phyloP scores from a whole-genome alignment of 1,140 invertebrate species.

The Drosophila dunni region DNA sequence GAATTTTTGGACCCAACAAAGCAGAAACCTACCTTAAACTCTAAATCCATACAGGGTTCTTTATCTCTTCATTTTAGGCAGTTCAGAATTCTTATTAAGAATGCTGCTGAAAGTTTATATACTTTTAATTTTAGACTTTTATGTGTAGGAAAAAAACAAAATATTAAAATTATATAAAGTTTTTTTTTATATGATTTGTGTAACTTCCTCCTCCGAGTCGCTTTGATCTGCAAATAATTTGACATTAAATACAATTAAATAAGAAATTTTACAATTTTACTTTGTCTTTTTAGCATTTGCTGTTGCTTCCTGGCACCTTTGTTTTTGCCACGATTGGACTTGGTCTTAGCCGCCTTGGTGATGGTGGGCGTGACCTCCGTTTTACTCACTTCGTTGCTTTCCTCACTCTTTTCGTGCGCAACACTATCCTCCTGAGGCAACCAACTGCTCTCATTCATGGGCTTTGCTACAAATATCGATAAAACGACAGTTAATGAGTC shows the following conservation, averaged over 20 bases:
- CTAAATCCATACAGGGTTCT: too few relatives aligned
- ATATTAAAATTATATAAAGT: not conserved
- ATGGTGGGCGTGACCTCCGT: not conserved
- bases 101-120: not conserved
- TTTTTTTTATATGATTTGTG: conserved; percentile 42
- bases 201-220: conserved; percentile 68
- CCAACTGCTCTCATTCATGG: conserved; percentile 45
- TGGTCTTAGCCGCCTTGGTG: conserved; percentile 29
- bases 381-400: not conserved
- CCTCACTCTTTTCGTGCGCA: not conserved
- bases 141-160: too few relatives aligned
- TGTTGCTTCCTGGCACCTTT: conserved; percentile 46
- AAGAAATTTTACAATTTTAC: conserved; percentile 2
- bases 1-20: too few relatives aligned
- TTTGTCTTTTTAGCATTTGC: conserved; percentile 1
- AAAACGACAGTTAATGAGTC: not conserved
- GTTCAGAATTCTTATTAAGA: too few relatives aligned
- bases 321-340: conserved; percentile 33
- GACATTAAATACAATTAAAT: not conserved
- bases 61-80: too few relatives aligned
- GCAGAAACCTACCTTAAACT: too few relatives aligned
- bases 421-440: conserved; percentile 37
- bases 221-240: conserved; percentile 56
- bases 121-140: conserved; percentile 1
- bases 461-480: not conserved